Evolutionary conservation across 2,797 vertebrate species (phyloP).

Genomic region (Chromis chromis): DNA sequence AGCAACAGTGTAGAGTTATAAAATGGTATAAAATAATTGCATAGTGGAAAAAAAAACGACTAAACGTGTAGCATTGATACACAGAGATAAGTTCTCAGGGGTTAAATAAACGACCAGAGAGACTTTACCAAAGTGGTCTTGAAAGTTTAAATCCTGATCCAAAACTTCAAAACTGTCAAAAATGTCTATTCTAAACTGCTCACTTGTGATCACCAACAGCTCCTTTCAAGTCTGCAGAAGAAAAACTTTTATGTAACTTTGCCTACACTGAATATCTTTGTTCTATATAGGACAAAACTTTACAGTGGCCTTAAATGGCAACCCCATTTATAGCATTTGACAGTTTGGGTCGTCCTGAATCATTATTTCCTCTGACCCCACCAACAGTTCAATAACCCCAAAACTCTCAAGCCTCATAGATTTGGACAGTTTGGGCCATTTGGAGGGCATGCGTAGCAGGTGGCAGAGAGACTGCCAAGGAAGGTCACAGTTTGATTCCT

Average conservation of each 20-base stretch:
- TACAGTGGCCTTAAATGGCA: slow-evolving; percentile 19
- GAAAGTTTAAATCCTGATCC: no score
- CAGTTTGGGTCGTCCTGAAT: slow-evolving; percentile 15
- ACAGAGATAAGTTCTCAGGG: no score
- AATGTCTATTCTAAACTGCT: not conserved
- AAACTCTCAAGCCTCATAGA: slow-evolving; percentile 23
- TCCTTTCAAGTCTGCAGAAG: not conserved
- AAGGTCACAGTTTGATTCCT: slow-evolving; percentile 56
- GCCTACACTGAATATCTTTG: not conserved
- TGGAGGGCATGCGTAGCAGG: slow-evolving; percentile 58
- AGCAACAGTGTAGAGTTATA: no score
- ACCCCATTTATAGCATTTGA: not conserved
- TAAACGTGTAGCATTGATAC: no score
- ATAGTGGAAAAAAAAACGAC: no score
- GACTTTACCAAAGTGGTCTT: no score
- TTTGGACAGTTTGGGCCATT: slow-evolving; percentile 42
- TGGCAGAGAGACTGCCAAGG: slow-evolving; percentile 48
- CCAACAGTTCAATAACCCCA: slow-evolving; percentile 9
- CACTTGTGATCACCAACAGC: not conserved
- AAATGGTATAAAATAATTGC: no score
- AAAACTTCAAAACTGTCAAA: no score
- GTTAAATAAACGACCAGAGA: no score
- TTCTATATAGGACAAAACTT: not conserved
- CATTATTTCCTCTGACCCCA: slow-evolving; percentile 2
- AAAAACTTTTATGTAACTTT: not conserved